A percentile compares a stretch with the other conserved stretches of the same genome.
Conservation (phyloP, 2,888 invertebrate genomes). For the Drosophila nigritarsus region DNA sequence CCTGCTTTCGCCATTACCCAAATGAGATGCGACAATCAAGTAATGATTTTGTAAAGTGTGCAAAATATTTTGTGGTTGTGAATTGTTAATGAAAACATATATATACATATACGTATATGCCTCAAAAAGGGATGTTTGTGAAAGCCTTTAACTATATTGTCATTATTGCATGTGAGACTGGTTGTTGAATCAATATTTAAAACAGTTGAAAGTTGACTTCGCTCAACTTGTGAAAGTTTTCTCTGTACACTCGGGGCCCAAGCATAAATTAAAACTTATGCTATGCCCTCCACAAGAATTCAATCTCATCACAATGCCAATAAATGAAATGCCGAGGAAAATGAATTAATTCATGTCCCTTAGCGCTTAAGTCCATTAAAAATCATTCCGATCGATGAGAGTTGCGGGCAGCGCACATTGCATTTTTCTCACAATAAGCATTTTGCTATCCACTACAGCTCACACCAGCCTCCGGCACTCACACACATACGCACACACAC, state of each 20-base stretch:
- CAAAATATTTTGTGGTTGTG: constrained; percentile 23
- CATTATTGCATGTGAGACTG: not conserved
- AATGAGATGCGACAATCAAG: constrained; percentile 29
- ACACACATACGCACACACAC: constrained; percentile 9
- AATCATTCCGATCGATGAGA: constrained; percentile 70
- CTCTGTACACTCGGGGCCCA: not conserved
- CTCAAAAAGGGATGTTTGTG: not conserved
- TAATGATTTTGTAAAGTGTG: constrained; percentile 23
- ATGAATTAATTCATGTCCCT: constrained; percentile 66
- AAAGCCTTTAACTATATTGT: not conserved
- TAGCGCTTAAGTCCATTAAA: constrained; percentile 71
- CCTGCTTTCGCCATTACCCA: constrained; percentile 2
- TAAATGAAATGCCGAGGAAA: constrained; percentile 31
- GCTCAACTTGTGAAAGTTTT: not conserved
- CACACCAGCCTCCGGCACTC: constrained; percentile 27
- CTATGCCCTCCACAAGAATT: constrained; percentile 6
- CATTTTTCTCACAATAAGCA: constrained; percentile 82
- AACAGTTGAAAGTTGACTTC: constrained; percentile 1
- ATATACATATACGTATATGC: not conserved
- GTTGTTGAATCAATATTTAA: constrained; percentile 19
- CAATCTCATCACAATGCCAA: constrained; percentile 30
- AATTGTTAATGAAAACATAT: constrained; percentile 1
- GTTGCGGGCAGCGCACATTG: constrained; percentile 60
- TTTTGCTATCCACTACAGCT: constrained; percentile 52
- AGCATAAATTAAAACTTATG: constrained; percentile 30